Evolutionary conservation across 2,888 invertebrate species (phyloP), one percentile per base, ranked within the genome.

Genomic region (Hyles lineata): DNA sequence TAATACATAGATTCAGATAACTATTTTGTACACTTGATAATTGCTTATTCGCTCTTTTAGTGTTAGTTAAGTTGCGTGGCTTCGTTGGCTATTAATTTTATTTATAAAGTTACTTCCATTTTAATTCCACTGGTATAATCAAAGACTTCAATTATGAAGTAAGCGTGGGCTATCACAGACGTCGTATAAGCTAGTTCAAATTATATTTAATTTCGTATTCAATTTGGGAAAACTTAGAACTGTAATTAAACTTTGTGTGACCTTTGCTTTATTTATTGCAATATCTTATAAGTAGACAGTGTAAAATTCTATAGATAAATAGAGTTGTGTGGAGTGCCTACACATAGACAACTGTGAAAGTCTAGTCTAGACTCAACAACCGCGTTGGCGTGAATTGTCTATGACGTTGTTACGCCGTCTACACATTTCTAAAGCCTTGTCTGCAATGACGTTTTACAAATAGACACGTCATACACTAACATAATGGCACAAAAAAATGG

Each of bases 281-380:
- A 19, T 55, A 7, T 15, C 11, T 43, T 11, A 59, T 59, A 4
- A 59, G n/a, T 59, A 59, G 23, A 59, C 9, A 59, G 59, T 21
- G 8, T 8, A 23, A 59, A 60, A 60, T 0, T 60, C 25, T 15
- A 55, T 29, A 32, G 61, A 62, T 29, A 32, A 62, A 25, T 60
- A 60, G 25, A 60, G 60, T 4, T 17, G 60, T 25, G 60, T 60
- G 4, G 25, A 60, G 60, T 43, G 43, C 43, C 63, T 50, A 67
- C 67, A 50, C 67, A 17, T 50, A 67, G 23, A 43, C 15, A 63
- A 50, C 21, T 61, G 19, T n/a, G 8, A 32, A 62, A 8, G 50
- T 15, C 52, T 52, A 2, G 63, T 43, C 67, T 67, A 67, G 43
- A 67, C 67, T 63, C 43, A 23, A 21, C 21, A 50, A 67, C 23